Percentiles rank a stretch among this genome's conserved stretches.
These are phyloP conservation scores for Monomorium pharaonis DNA, from an alignment of 1,140 invertebrate species.

Conservation along the genomic window DNA sequence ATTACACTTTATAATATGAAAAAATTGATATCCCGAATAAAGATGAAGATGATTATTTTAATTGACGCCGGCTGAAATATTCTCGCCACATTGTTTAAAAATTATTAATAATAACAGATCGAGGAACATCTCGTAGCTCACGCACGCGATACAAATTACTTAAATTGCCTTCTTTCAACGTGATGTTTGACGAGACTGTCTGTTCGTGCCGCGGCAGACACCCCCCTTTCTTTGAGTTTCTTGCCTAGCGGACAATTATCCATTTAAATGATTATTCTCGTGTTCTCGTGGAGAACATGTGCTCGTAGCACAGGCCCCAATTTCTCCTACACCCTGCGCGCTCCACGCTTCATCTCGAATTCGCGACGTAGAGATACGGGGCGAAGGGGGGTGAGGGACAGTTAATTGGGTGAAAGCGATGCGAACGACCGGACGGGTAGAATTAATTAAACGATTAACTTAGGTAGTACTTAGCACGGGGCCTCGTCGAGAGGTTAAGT, in stretches of 20 bases:
- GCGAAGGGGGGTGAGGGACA: neutral
- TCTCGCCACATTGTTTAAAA: neutral
- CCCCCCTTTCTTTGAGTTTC: neutral
- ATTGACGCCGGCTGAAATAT: neutral
- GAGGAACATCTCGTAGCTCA: neutral
- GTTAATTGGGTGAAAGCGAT: conserved; percentile 76
- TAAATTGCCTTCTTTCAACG: conserved; percentile 24
- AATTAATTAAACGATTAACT: conserved; percentile 78
- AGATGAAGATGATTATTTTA: neutral
- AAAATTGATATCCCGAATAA: neutral
- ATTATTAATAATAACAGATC: neutral
- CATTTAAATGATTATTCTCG: conserved; percentile 50
- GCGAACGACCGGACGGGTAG: conserved; percentile 70
- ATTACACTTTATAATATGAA: neutral
- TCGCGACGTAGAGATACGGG: conserved; percentile 42
- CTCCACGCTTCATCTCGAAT: conserved; percentile 59
- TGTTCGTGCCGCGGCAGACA: conserved; percentile 5
- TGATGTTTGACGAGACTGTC: neutral
- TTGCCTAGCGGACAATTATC: conserved; percentile 42
- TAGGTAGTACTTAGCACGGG: conserved; percentile 64
- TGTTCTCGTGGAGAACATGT: neutral
- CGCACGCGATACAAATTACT: conserved; percentile 40
- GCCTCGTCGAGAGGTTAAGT: conserved; percentile 75
- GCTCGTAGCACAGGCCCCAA: neutral
- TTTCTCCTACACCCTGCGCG: neutral